Evolutionary conservation across 1,140 invertebrate genomes (phyloP).

Genomic region (Oscheius sp.): DNA sequence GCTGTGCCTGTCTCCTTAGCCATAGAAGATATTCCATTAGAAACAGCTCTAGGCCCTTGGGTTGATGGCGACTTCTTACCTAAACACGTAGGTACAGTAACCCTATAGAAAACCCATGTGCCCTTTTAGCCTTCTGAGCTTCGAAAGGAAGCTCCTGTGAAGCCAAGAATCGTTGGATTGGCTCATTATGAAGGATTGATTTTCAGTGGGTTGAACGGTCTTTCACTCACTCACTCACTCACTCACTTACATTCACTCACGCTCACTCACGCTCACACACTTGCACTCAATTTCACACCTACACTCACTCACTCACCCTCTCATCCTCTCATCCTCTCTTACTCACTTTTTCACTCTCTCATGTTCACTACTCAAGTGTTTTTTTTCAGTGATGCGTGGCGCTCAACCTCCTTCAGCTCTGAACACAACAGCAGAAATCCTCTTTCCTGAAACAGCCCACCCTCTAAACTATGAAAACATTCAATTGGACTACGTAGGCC

Average conservation of each 20-base stretch:
- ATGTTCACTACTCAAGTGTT: too few relatives aligned
- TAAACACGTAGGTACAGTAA: not conserved
- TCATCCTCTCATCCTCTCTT: too few relatives aligned
- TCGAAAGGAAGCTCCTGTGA: not conserved
- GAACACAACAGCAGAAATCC: too few relatives aligned
- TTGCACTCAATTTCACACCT: not conserved
- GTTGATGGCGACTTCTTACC: not conserved
- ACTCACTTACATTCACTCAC: constrained; percentile 38
- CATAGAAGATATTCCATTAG: too few relatives aligned
- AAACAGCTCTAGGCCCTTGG: too few relatives aligned
- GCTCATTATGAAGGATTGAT: constrained; percentile 62
- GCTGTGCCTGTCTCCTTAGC: too few relatives aligned
- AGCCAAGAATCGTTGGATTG: not conserved
- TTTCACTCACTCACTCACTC: constrained; percentile 73
- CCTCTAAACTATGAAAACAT: too few relatives aligned
- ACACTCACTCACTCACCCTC: not conserved
- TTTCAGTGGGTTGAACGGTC: constrained; percentile 70
- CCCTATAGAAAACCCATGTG: not conserved
- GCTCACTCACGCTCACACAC: not conserved
- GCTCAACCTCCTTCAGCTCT: too few relatives aligned
- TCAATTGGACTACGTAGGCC: too few relatives aligned
- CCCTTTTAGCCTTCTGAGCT: not conserved
- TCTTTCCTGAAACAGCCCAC: too few relatives aligned
- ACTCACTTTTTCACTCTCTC: too few relatives aligned
- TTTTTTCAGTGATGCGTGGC: too few relatives aligned